Conservation (phyloP, 2,888 invertebrate genomes). For the Zelleria hepariella region DNA sequence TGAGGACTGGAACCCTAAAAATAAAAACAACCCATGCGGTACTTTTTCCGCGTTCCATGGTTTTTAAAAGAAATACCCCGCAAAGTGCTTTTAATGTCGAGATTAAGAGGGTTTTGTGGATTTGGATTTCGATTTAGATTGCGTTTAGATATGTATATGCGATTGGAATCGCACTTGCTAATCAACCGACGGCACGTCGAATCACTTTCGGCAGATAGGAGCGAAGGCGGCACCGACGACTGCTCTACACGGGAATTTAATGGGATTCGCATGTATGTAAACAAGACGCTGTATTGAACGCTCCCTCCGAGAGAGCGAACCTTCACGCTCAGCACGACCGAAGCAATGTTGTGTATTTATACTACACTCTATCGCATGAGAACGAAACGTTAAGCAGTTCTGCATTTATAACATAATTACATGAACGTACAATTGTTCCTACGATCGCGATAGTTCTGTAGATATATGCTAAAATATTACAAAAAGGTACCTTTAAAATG, state of each 20-base stretch:
- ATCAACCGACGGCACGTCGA: conserved; percentile 56
- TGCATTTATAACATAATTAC: background rate
- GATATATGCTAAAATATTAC: too few relatives aligned
- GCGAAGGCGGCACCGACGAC: conserved; percentile 43
- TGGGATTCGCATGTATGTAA: conserved; percentile 72
- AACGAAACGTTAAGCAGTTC: background rate
- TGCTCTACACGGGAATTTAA: conserved; percentile 60
- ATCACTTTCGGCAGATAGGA: background rate
- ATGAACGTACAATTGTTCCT: background rate
- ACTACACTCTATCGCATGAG: background rate
- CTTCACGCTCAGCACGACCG: conserved; percentile 1
- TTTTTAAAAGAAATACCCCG: background rate
- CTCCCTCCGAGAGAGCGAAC: conserved; percentile 26
- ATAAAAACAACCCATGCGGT: too few relatives aligned
- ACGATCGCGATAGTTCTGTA: background rate
- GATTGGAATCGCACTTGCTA: conserved; percentile 1
- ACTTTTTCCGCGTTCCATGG: too few relatives aligned
- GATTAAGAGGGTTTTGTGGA: background rate
- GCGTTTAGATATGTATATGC: background rate
- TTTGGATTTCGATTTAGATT: background rate
- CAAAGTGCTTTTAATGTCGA: background rate
- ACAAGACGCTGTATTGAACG: conserved; percentile 56
- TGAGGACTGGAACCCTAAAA: too few relatives aligned
- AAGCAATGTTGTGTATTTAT: background rate
- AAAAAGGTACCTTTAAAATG: too few relatives aligned